Evolutionary conservation across 2,797 vertebrate genomes (phyloP).

Genomic region (Pangasius djambal): DNA sequence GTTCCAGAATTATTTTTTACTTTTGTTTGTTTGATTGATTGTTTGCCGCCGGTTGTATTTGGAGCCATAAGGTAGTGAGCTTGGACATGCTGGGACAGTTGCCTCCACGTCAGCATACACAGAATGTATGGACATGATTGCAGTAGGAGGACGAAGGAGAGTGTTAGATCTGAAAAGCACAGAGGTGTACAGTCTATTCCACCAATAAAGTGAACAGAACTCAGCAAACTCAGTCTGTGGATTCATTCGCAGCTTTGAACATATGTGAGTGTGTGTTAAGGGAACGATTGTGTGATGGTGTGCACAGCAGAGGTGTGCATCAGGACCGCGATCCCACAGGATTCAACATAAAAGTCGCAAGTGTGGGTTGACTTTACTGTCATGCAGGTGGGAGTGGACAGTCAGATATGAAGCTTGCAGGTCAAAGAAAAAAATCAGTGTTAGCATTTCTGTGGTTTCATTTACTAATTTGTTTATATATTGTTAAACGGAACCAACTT

Average conservation of each 20-base stretch:
- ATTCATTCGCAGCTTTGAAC: conserved; percentile 19
- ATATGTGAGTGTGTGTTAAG: neutral
- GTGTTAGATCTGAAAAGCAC: conserved; percentile 73
- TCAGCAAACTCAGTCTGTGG: conserved; percentile 50
- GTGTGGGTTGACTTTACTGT: neutral
- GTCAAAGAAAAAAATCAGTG: neutral
- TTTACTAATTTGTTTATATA: neutral
- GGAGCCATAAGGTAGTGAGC: conserved; percentile 14
- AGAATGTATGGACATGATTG: conserved; percentile 42
- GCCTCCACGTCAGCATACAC: conserved; percentile 45
- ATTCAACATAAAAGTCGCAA: neutral
- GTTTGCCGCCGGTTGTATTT: conserved; percentile 31
- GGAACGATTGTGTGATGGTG: neutral
- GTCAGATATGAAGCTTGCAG: neutral
- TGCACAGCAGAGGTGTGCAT: neutral
- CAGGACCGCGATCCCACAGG: neutral
- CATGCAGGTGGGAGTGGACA: neutral
- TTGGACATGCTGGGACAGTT: conserved; percentile 32
- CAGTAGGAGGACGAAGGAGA: conserved; percentile 47
- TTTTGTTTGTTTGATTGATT: conserved; percentile 22
- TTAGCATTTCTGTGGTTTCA: neutral
- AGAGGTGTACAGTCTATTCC: conserved; percentile 79
- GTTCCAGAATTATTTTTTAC: conserved; percentile 47
- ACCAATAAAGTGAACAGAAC: conserved; percentile 78
- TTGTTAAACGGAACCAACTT: neutral